Conservation (phyloP, 2,113 vertebrate genomes). For the Chlamydotis undulata region DNA sequence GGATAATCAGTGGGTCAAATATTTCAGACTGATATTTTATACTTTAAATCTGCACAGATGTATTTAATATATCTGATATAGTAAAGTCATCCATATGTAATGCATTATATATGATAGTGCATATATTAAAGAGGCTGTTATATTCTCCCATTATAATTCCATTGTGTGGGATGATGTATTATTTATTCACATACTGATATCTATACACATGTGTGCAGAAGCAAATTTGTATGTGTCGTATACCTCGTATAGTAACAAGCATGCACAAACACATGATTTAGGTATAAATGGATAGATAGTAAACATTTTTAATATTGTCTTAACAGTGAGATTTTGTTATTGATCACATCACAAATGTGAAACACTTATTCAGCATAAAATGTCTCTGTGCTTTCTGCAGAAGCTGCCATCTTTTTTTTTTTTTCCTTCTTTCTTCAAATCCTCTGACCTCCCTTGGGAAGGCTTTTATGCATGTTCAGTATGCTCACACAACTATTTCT, state of each 20-base stretch:
- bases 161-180: neutral
- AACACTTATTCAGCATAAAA: slow-evolving; percentile 73
- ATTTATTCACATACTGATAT: neutral
- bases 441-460: slow-evolving; percentile 78
- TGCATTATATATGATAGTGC: slow-evolving; percentile 7
- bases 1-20: neutral
- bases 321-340: neutral
- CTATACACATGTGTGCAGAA: neutral
- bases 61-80: neutral
- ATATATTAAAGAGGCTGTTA: neutral
- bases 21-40: neutral
- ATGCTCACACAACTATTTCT: slow-evolving; percentile 76
- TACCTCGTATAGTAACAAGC: neutral
- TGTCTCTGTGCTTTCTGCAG: neutral
- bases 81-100: neutral
- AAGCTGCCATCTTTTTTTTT: slow-evolving; percentile 29
- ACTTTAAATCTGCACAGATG: neutral
- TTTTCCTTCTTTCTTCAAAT: slow-evolving; percentile 44
- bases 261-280: neutral
- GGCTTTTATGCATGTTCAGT: slow-evolving; percentile 76
- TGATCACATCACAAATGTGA: slow-evolving; percentile 12
- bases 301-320: neutral
- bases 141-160: neutral
- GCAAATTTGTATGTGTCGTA: neutral
- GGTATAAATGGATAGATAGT: neutral